Evolutionary conservation across 2,113 vertebrate species (phyloP), one percentile per base, ranked within the genome.

Genomic region (Deroptyus accipitrinus): DNA sequence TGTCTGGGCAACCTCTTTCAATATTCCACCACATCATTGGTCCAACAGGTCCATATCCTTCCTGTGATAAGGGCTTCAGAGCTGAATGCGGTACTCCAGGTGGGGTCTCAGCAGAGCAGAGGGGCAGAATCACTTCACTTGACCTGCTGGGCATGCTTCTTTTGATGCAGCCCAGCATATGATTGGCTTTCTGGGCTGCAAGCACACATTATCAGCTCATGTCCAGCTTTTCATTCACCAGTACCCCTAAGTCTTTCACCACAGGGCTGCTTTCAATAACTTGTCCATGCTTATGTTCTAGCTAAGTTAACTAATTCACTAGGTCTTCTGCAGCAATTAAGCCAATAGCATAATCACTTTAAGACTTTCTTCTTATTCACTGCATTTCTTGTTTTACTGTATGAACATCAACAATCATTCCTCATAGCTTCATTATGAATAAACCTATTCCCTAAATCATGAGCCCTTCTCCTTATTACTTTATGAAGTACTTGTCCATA

Each of bases 161-260:
- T 39, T 10, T 13, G 37, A 27, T 30, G 28, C 33, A 52, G 7
- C 25, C 61, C 30, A 35, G 44, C 13, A 18, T 18, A 25, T 0
- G 0, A 3, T 7, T 46, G 39, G 17, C 9, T 17, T 49, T 39
- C 28, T n/a, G 54, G 39, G 20, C 54, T 62, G 46, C 0, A 1
- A 81, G 30, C 0, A 1, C 30, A 37, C 10, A 6, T 27, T 37
- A 18, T 1, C 2, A 3, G 11, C 7, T 63, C 14, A 13, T 5
- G 9, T 48, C 6, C 16, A 54, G 30, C 1, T 74, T 68, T 68
- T 63, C 35, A 44, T 25, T 23, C 23, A 11, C 6, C 31, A 30
- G 15, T 14, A 76, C 16, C 22, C 6, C 7, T 17, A 63, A 15
- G 18, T 49, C 22, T 15, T 37, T 44, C 12, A 55, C 7, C 0